Percentiles rank a stretch among this genome's conserved stretches.
phyloP scores from a whole-genome alignment of 2,113 vertebrate species.

The Heteronetta atricapilla region DNA sequence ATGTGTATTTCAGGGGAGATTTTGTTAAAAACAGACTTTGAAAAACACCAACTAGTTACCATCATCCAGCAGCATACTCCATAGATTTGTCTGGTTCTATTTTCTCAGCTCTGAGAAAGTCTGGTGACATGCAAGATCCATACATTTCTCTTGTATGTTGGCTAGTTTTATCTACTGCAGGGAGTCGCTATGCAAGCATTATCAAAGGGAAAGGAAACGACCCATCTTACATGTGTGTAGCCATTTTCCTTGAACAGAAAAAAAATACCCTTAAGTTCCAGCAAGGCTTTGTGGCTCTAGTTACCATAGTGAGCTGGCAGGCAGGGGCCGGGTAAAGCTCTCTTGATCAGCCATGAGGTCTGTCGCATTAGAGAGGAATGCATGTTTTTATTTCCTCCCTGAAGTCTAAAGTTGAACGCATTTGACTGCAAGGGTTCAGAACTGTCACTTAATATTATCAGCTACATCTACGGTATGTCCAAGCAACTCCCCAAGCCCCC shows the following conservation, averaged over 20 bases:
- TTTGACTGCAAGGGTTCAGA: conserved; percentile 9
- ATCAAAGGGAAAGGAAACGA: background rate
- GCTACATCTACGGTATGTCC: conserved; percentile 60
- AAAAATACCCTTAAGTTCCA: background rate
- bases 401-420: conserved; percentile 35
- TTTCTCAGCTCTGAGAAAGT: background rate
- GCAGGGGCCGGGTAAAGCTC: background rate
- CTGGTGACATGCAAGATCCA: accelerated
- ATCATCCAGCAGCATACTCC: background rate
- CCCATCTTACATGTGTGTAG: background rate
- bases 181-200: background rate
- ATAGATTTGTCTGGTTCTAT: background rate
- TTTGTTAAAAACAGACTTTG: background rate
- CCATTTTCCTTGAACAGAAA: accelerated
- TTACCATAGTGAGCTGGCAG: background rate
- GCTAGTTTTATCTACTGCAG: accelerated
- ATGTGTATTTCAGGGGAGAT: background rate
- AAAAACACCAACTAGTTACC: background rate
- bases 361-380: background rate
- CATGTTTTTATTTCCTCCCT: background rate
- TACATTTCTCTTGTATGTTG: accelerated
- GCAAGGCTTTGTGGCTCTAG: background rate
- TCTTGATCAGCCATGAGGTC: background rate
- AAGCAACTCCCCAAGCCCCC: conserved; percentile 51
- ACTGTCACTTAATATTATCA: conserved; percentile 74